A percentile compares a stretch with the other conserved stretches of the same genome.
Evolutionary conservation across 2,797 vertebrate species (phyloP).

Genomic region (Eulemur coronatus): DNA sequence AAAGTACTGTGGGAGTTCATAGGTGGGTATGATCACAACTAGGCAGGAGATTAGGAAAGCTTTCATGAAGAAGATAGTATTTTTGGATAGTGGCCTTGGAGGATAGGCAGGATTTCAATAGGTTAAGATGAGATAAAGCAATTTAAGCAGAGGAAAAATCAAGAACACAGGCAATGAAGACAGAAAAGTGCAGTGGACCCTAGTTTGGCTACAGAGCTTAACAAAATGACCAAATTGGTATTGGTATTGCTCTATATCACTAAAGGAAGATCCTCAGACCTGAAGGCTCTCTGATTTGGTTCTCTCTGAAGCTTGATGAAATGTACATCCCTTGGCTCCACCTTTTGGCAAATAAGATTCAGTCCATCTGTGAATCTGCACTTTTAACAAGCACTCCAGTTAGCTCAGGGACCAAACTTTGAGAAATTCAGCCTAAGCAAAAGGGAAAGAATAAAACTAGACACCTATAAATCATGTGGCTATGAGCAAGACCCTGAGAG

Average conservation of each 20-base stretch:
- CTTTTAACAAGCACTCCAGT: not conserved
- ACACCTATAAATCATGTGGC: not conserved
- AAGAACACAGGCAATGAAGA: not conserved
- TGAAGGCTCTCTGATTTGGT: not conserved
- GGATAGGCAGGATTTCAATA: not conserved
- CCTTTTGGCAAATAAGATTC: not conserved
- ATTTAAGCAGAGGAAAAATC: not conserved
- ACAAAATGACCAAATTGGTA: not conserved
- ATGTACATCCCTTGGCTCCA: not conserved
- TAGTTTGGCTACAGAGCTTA: not conserved
- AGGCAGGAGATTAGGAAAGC: not conserved
- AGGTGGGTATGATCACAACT: not conserved
- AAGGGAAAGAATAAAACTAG: not conserved
- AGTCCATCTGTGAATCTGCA: not conserved
- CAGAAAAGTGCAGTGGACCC: not conserved
- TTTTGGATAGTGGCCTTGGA: not conserved
- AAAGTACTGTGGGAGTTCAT: not conserved
- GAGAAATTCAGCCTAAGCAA: not conserved
- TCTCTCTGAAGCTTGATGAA: not conserved
- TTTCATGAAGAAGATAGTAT: not conserved
- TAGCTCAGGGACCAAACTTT: not conserved
- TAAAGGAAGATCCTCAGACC: not conserved
- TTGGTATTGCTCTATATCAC: not conserved
- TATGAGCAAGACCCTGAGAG: not conserved
- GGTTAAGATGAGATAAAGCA: not conserved